Conservation (phyloP, 2,888 invertebrate species). For the Archips crataeganus region DNA sequence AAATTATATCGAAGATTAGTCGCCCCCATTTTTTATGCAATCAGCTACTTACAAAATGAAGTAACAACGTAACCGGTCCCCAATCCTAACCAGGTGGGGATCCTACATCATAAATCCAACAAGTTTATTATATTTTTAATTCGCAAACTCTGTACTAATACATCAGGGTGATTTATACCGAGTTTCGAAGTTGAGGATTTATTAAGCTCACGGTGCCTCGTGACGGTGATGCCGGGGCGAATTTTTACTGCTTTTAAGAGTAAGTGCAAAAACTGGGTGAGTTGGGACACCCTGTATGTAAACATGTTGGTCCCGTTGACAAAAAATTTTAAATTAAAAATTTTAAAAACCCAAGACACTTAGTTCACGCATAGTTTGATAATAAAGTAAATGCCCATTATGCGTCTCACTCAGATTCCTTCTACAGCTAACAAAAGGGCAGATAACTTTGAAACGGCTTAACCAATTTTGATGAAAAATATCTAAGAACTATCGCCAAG, state of each 20-base stretch:
- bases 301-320: neutral
- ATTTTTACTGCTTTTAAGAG: conserved; percentile 24
- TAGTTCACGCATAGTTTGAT: too few species aligned
- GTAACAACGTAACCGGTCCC: conserved; percentile 1
- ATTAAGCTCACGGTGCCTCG: conserved; percentile 41
- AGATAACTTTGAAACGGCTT: too few species aligned
- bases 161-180: conserved; percentile 49
- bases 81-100: conserved; percentile 20
- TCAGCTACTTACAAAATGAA: neutral
- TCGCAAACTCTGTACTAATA: conserved; percentile 46
- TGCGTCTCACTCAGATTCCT: too few species aligned
- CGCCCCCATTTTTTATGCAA: neutral
- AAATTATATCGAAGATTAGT: too few species aligned
- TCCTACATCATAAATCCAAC: conserved; percentile 43
- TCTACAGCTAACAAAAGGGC: too few species aligned
- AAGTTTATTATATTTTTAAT: conserved; percentile 51
- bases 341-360: too few species aligned
- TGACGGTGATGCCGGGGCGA: conserved; percentile 37
- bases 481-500: too few species aligned
- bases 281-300: neutral
- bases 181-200: conserved; percentile 47
- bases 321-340: neutral
- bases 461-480: too few species aligned
- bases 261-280: neutral
- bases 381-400: too few species aligned